Percentiles rank a stretch among this genome's conserved stretches.
These are phyloP conservation scores for Ornithoptera alexandrae DNA, from an alignment of 2,888 invertebrate genomes.

Conservation along the genomic window DNA sequence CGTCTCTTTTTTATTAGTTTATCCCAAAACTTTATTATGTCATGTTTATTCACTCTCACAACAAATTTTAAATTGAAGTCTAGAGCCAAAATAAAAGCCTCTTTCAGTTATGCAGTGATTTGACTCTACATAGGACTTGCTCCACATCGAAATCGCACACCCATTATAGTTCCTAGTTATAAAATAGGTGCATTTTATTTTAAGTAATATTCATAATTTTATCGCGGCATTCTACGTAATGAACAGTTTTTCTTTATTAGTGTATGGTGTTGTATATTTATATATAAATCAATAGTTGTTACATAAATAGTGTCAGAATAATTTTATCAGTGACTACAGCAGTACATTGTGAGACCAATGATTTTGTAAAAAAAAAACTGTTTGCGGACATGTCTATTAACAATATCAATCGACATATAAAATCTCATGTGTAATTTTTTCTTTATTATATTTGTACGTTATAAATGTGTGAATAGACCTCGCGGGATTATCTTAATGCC, in stretches of 20 bases:
- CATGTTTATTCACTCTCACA: conserved; percentile 26
- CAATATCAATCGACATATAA: conserved; percentile 4
- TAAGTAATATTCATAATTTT: conserved; percentile 43
- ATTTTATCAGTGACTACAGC: neutral
- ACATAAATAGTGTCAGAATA: conserved; percentile 33
- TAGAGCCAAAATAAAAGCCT: conserved; percentile 3
- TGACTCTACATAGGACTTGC: conserved; percentile 7
- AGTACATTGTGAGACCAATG: conserved; percentile 8
- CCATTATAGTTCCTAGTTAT: conserved; percentile 66
- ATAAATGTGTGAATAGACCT: neutral
- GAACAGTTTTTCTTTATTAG: conserved; percentile 36
- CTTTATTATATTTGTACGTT: neutral
- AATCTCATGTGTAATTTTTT: neutral
- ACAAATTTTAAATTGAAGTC: neutral
- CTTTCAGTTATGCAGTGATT: conserved; percentile 5
- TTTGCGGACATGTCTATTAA: neutral
- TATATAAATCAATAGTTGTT: conserved; percentile 36
- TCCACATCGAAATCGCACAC: conserved; percentile 31
- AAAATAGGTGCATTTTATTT: conserved; percentile 73
- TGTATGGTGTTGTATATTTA: conserved; percentile 40
- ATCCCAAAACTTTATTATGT: conserved; percentile 15
- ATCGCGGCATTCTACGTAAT: conserved; percentile 44
- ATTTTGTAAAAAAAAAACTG: neutral
- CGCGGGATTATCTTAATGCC: neutral
- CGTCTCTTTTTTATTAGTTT: conserved; percentile 21